Base-by-base conservation (phyloP, 2,888 invertebrate genomes). In the Napeogenes inachia region DNA sequence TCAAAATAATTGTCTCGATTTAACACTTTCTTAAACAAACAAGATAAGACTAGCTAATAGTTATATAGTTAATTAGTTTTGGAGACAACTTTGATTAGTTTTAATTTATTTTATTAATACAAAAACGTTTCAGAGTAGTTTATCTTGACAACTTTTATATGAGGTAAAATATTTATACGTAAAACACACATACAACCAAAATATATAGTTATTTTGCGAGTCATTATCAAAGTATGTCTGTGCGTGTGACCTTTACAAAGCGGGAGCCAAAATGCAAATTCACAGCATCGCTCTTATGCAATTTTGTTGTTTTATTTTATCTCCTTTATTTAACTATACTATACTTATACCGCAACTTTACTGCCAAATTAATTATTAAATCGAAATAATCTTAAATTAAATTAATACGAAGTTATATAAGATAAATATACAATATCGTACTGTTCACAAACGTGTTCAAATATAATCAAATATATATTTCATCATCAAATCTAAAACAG, bases 1-100 rank as follows among this genome's bases (percentile, higher is more conserved):
- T 81, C 78, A 76, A 76, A 73, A 79, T 89, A 88, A 89, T 89
- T 81, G 76, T 78, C 45, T 72, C 87, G 74, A 89, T 89, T 88
- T 87, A 88, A 87, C 88, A 89, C 89, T 85, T 81, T 84, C 78
- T 76, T 78, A 78, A 78, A 70, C 71, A 62, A 66, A 84, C 78
- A 77, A 70, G 81, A 84, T 86, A 82, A 80, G 70, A 50, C 50
- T 30, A 50, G 50, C 50, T 10, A 50, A 50, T 50, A 50, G 50
- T 30, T 50, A 50, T 21, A 30, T 50, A 8, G 42, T 50, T 50
- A 50, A 50, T 50, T 30, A 50, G 21, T 30, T 6, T 47, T 30
- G 50, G 30, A 30, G 30, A 50, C 50, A 30, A 30, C 21, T 30
- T 50, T 30, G 30, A 50, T 21, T 50, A 30, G 10, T 21, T 30